A percentile compares a stretch with the other conserved stretches of the same genome.
These are phyloP conservation scores for Aromia moschata DNA, from an alignment of 2,888 invertebrate genomes.

Conservation along the genomic window DNA sequence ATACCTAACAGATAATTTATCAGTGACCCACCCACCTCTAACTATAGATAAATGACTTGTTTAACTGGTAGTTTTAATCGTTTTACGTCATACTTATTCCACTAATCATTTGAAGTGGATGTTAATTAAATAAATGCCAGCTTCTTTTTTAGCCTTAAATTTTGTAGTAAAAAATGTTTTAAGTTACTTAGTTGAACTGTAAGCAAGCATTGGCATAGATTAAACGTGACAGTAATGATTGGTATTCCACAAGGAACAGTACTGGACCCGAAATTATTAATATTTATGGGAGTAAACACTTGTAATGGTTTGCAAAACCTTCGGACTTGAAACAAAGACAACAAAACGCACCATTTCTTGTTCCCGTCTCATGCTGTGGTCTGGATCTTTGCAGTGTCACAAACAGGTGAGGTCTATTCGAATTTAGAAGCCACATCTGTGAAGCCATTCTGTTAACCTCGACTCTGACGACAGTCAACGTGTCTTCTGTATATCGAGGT, in stretches of 20 bases:
- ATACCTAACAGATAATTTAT: too few relatives aligned
- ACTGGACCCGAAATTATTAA: not conserved
- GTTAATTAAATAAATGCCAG: too few relatives aligned
- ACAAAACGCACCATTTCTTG: conserved; percentile 18
- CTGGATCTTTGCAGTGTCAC: conserved; percentile 56
- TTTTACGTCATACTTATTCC: too few relatives aligned
- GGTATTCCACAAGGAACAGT: not conserved
- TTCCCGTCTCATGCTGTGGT: conserved; percentile 46
- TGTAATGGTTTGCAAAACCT: conserved; percentile 4
- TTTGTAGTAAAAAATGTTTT: too few relatives aligned
- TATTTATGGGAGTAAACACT: not conserved
- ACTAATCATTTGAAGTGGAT: too few relatives aligned
- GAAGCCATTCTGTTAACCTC: conserved; percentile 1
- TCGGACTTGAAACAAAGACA: conserved; percentile 22
- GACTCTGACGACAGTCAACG: not conserved
- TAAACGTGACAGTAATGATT: not conserved
- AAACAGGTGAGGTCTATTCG: conserved; percentile 49
- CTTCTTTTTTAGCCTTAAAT: too few relatives aligned
- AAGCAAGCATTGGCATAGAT: too few relatives aligned
- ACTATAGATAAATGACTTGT: too few relatives aligned
- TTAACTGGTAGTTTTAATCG: too few relatives aligned
- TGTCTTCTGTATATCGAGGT: conserved; percentile 29
- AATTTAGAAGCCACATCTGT: conserved; percentile 24
- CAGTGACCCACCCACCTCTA: too few relatives aligned
- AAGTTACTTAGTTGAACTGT: too few relatives aligned